Conservation (phyloP, 2,888 invertebrate genomes). For the Hirtodrosophila trivittata region DNA sequence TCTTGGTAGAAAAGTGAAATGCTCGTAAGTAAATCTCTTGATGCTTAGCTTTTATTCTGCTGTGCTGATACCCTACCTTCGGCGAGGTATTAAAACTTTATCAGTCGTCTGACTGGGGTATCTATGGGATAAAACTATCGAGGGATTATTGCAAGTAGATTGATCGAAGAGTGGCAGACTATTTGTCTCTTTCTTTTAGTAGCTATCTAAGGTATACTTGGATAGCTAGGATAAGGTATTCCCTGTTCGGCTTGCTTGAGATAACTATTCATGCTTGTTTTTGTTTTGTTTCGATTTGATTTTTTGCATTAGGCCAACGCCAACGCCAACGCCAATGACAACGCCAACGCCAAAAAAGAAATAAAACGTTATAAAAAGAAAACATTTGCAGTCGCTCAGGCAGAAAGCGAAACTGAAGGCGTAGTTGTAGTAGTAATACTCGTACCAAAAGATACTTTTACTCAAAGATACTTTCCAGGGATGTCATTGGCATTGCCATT, state of each 20-base stretch:
- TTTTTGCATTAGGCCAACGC: conserved; percentile 54
- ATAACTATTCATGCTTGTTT: background rate
- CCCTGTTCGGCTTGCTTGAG: background rate
- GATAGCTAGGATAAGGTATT: too few relatives aligned
- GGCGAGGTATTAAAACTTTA: background rate
- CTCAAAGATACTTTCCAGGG: conserved; percentile 2
- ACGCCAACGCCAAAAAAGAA: conserved; percentile 47
- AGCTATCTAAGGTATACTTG: too few relatives aligned
- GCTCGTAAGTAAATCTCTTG: conserved; percentile 30
- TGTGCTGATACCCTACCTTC: conserved; percentile 6
- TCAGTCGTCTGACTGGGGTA: too few relatives aligned
- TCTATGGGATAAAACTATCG: too few relatives aligned
- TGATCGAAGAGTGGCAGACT: too few relatives aligned
- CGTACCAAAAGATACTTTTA: conserved; percentile 38
- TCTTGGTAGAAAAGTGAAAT: conserved; percentile 46
- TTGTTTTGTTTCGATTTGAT: conserved; percentile 23
- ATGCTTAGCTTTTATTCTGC: conserved; percentile 25
- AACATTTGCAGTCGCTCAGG: conserved; percentile 30
- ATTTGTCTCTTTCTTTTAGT: too few relatives aligned
- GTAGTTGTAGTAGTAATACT: background rate
- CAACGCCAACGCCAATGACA: background rate
- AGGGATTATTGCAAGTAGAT: too few relatives aligned
- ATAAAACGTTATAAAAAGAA: conserved; percentile 46
- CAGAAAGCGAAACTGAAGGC: conserved; percentile 8
- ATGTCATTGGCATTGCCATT: conserved; percentile 35